phyloP scores from a whole-genome alignment of 2,888 invertebrate species.

The Protodeltote pygarga region DNA sequence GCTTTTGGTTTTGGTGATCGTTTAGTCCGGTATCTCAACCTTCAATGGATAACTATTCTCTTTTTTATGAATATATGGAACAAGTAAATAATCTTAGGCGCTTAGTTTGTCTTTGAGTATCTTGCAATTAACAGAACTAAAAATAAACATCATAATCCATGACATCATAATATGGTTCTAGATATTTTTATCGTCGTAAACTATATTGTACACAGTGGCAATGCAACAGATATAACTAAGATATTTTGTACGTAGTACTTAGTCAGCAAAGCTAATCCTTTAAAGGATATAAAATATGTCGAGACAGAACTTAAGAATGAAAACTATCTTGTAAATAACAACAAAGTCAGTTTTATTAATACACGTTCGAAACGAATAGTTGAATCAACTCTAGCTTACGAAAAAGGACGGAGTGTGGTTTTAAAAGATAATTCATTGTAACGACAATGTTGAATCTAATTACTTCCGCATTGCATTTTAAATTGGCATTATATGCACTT shows the following conservation, averaged over 20 bases:
- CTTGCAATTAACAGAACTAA: too few relatives aligned
- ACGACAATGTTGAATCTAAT: constrained; percentile 2
- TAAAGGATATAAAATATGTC: constrained; percentile 33
- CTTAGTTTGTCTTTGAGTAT: too few relatives aligned
- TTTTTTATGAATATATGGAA: too few relatives aligned
- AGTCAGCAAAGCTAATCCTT: constrained; percentile 5
- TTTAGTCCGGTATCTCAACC: too few relatives aligned
- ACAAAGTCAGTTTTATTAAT: too few relatives aligned
- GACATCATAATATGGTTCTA: constrained; percentile 22
- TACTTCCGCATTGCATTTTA: neutral
- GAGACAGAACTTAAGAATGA: constrained; percentile 6
- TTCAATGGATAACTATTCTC: too few relatives aligned
- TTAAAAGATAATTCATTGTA: neutral
- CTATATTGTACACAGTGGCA: constrained; percentile 12
- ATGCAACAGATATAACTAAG: constrained; percentile 12
- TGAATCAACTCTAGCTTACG: constrained; percentile 24
- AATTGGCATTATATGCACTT: constrained; percentile 6
- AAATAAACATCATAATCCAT: constrained; percentile 22
- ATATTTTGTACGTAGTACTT: constrained; percentile 4
- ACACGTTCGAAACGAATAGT: constrained; percentile 12
- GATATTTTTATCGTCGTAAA: constrained; percentile 23
- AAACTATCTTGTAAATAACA: constrained; percentile 3
- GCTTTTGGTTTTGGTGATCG: too few relatives aligned
- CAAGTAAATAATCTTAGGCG: too few relatives aligned
- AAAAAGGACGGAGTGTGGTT: neutral